Percentiles rank a stretch among this genome's conserved stretches.
These are phyloP conservation scores for Camponotus floridanus DNA, from an alignment of 1,140 invertebrate genomes.

Conservation along the genomic window DNA sequence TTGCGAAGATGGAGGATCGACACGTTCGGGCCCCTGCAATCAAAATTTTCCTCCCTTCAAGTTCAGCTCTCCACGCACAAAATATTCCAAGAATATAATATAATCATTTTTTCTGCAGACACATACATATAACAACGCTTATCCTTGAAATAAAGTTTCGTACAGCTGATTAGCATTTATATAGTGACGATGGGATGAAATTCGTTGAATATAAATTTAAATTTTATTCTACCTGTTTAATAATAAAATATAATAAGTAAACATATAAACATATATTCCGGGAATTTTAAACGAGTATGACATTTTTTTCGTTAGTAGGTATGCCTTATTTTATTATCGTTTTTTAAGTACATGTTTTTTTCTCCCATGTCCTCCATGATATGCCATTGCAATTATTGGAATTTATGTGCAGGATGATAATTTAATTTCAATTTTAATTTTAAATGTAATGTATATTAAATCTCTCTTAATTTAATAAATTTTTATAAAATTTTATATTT, in stretches of 20 bases:
- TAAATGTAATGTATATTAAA: neutral
- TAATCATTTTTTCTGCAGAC: constrained; percentile 3
- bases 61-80: neutral
- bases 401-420: neutral
- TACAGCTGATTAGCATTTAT: neutral
- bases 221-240: neutral
- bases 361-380: neutral
- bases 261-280: neutral
- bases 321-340: too few species aligned
- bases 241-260: neutral
- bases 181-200: too few species aligned
- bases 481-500: neutral
- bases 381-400: neutral
- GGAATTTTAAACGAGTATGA: neutral
- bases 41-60: constrained; percentile 52
- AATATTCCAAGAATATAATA: too few species aligned
- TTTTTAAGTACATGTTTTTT: too few species aligned
- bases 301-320: neutral
- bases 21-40: constrained; percentile 87
- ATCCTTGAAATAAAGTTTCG: constrained; percentile 9
- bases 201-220: neutral
- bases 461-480: constrained; percentile 6
- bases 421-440: neutral
- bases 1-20: constrained; percentile 87
- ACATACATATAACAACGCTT: neutral